These are phyloP conservation scores for Guaruba guarouba DNA, from an alignment of 2,113 vertebrate species.

Conservation along the genomic window DNA sequence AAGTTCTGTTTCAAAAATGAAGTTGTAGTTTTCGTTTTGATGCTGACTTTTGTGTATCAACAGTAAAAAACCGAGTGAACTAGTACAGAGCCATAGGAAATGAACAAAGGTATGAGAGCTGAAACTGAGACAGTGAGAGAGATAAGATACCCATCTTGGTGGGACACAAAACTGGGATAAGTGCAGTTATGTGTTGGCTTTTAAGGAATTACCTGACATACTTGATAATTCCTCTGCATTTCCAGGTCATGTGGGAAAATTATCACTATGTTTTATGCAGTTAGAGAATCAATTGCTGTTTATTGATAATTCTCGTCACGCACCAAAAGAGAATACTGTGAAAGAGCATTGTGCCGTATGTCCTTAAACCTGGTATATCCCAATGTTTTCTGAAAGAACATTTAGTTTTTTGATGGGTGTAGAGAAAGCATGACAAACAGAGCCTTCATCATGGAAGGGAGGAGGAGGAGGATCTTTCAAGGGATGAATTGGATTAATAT, in stretches of 20 bases:
- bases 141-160: neutral
- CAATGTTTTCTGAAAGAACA: neutral
- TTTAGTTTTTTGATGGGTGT: neutral
- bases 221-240: neutral
- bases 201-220: neutral
- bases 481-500: neutral
- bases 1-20: neutral
- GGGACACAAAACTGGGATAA: neutral
- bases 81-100: neutral
- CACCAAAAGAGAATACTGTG: neutral
- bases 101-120: neutral
- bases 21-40: neutral
- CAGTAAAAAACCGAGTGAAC: neutral
- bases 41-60: neutral
- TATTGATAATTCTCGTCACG: neutral
- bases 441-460: neutral
- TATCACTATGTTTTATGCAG: neutral
- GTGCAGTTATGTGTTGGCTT: neutral
- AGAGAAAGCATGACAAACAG: neutral
- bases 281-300: neutral
- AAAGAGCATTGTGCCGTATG: neutral
- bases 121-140: neutral
- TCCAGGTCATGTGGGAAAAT: neutral
- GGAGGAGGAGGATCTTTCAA: neutral
- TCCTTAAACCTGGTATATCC: neutral